Percentiles rank a stretch among this genome's conserved stretches.
These are phyloP conservation scores for Harpagifer antarcticus DNA, from an alignment of 2,797 vertebrate species.

Conservation along the genomic window DNA sequence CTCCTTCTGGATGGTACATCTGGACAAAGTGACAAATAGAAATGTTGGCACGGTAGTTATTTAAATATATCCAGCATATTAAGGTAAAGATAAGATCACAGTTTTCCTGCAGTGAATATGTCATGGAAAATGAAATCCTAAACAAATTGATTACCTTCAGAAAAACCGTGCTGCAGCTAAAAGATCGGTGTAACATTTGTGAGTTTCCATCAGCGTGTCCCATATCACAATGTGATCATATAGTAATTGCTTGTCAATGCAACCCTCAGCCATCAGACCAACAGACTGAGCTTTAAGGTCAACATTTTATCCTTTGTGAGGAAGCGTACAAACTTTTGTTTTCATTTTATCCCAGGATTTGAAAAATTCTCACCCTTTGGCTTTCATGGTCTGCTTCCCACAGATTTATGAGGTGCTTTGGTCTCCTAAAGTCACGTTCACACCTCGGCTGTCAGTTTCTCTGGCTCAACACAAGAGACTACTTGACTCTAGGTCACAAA, in stretches of 20 bases:
- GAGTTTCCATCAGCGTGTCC: slow-evolving; percentile 19
- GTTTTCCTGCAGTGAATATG: slow-evolving; percentile 10
- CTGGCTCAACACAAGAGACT: slow-evolving; percentile 67
- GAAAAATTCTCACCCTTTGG: slow-evolving; percentile 61
- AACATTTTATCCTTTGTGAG: slow-evolving; percentile 41
- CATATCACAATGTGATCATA: slow-evolving; percentile 25
- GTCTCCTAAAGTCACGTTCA: slow-evolving; percentile 74
- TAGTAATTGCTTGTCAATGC: slow-evolving; percentile 27
- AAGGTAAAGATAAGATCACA: slow-evolving; percentile 8
- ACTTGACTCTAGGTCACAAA: slow-evolving; percentile 77
- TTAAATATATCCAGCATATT: slow-evolving; percentile 1
- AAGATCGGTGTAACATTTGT: neutral
- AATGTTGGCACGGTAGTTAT: neutral
- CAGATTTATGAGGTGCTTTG: slow-evolving; percentile 69
- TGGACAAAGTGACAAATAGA: slow-evolving; percentile 56
- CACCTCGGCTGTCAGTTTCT: slow-evolving; percentile 71
- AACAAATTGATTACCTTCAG: neutral
- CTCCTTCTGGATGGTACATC: slow-evolving; percentile 92
- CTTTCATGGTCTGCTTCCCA: slow-evolving; percentile 66
- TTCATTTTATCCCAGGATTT: slow-evolving; percentile 57
- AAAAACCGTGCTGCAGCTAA: slow-evolving; percentile 9
- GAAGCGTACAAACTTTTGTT: slow-evolving; percentile 48
- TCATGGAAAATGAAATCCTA: slow-evolving; percentile 15
- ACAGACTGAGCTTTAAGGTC: slow-evolving; percentile 35
- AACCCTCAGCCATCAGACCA: neutral